Conservation (phyloP, 2,888 invertebrate species). For the Eugnorisma glareosa region DNA sequence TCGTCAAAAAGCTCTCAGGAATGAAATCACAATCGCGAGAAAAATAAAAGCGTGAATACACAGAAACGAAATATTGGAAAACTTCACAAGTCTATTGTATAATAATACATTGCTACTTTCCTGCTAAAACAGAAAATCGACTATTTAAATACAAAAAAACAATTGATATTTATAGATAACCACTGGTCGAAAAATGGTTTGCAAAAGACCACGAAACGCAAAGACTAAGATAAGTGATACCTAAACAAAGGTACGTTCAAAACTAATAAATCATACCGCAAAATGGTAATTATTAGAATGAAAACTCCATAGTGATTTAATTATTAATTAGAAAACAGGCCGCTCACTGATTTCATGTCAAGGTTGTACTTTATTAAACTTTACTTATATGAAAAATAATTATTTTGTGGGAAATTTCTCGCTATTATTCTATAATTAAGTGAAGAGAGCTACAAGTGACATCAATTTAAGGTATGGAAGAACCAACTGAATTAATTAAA, state of each 20-base stretch:
- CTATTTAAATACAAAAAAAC: conserved; percentile 6
- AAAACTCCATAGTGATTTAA: conserved; percentile 62
- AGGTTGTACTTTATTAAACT: conserved; percentile 58
- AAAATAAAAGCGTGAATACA: conserved; percentile 37
- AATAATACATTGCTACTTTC: conserved; percentile 16
- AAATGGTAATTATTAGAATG: conserved; percentile 47
- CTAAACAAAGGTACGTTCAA: conserved; percentile 16
- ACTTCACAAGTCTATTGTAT: conserved; percentile 28
- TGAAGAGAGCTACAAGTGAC: conserved; percentile 22
- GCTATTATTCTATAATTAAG: conserved; percentile 52
- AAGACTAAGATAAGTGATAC: neutral
- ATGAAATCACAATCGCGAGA: conserved; percentile 46
- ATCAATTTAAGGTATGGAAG: conserved; percentile 28
- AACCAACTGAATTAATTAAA: conserved; percentile 35
- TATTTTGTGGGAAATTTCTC: conserved; percentile 32
- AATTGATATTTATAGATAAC: neutral
- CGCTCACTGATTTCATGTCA: conserved; percentile 49
- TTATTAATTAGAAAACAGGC: conserved; percentile 50
- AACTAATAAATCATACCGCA: conserved; percentile 58
- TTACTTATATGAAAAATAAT: conserved; percentile 52
- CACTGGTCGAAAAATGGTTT: neutral
- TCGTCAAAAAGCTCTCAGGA: conserved; percentile 44
- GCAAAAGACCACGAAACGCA: neutral
- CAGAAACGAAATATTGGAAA: conserved; percentile 52
- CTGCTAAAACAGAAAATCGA: neutral